A percentile compares a stretch with the other conserved stretches of the same genome.
Conservation (phyloP, 2,888 invertebrate genomes). For the Lepidocyrtinus sp. region DNA sequence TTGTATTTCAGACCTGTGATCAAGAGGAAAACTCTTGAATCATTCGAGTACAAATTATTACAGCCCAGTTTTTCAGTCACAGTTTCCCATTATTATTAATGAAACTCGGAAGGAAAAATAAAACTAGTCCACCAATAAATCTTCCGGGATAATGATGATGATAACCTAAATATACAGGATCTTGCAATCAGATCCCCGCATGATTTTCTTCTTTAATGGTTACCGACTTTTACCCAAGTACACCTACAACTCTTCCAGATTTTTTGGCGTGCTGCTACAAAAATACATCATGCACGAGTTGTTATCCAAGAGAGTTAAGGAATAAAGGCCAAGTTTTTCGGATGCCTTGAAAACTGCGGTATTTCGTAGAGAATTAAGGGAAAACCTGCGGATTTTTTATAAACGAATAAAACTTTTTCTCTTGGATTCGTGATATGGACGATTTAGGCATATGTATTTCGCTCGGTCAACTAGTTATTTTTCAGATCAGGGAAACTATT, state of each 20-base stretch:
- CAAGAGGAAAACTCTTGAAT: conserved; percentile 10
- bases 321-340: conserved; percentile 9
- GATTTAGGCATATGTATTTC: not conserved
- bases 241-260: conserved; percentile 6
- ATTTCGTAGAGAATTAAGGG: not conserved
- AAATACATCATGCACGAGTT: conserved; percentile 11
- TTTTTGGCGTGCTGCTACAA: conserved; percentile 1
- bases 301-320: not conserved
- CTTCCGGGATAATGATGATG: conserved; percentile 13
- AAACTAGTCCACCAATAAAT: conserved; percentile 13
- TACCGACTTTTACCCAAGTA: conserved; percentile 2
- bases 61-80: conserved; percentile 1
- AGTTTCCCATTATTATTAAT: conserved; percentile 5
- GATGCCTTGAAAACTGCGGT: conserved; percentile 4
- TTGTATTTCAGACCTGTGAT: not conserved
- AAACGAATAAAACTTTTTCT: not conserved
- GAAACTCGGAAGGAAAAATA: conserved; percentile 13
- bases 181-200: conserved; percentile 5
- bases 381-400: not conserved
- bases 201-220: conserved; percentile 10
- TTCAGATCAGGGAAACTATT: conserved; percentile 2
- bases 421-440: not conserved
- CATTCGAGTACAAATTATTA: conserved; percentile 3
- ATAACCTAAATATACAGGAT: conserved; percentile 10
- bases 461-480: conserved; percentile 7